These are phyloP conservation scores for Agrilus cyanescens DNA, from an alignment of 2,888 invertebrate genomes.

Conservation along the genomic window DNA sequence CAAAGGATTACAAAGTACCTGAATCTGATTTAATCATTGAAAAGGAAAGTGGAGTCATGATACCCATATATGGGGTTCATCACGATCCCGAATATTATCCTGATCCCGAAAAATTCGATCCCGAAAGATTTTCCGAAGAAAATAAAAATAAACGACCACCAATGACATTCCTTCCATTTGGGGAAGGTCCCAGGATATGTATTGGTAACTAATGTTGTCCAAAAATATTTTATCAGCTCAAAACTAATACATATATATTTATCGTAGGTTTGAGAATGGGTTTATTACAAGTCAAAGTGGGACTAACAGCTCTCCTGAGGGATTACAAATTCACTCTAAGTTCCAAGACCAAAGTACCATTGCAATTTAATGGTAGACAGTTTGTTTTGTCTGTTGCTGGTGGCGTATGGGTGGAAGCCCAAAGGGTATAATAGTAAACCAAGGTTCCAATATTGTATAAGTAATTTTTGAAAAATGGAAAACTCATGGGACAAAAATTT, in stretches of 20 bases:
- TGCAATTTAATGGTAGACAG: neutral
- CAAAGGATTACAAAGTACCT: slow-evolving; percentile 21
- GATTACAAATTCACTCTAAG: slow-evolving; percentile 1
- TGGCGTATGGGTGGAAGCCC: slow-evolving; percentile 1
- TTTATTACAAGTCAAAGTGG: slow-evolving; percentile 4
- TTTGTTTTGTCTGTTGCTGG: neutral
- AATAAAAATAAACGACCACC: slow-evolving; percentile 37
- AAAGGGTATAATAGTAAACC: neutral
- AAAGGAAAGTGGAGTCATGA: slow-evolving; percentile 16
- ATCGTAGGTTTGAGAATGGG: slow-evolving; percentile 4
- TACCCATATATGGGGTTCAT: slow-evolving; percentile 22
- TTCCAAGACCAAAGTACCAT: slow-evolving; percentile 2
- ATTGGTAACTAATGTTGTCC: slow-evolving; percentile 38
- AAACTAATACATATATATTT: neutral
- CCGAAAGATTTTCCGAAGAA: slow-evolving; percentile 45
- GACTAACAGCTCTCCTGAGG: neutral
- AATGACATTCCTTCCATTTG: slow-evolving; percentile 44
- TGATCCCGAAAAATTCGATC: slow-evolving; percentile 48
- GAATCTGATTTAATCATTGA: slow-evolving; percentile 18
- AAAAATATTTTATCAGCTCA: too few relatives aligned
- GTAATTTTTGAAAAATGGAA: too few relatives aligned
- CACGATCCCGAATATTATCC: slow-evolving; percentile 29
- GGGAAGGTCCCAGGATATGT: slow-evolving; percentile 45
- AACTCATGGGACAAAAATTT: too few relatives aligned
- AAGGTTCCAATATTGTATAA: too few relatives aligned